A percentile compares a stretch with the other conserved stretches of the same genome.
These are phyloP conservation scores for Ophion ellenae DNA, from an alignment of 2,888 invertebrate species.

Conservation along the genomic window DNA sequence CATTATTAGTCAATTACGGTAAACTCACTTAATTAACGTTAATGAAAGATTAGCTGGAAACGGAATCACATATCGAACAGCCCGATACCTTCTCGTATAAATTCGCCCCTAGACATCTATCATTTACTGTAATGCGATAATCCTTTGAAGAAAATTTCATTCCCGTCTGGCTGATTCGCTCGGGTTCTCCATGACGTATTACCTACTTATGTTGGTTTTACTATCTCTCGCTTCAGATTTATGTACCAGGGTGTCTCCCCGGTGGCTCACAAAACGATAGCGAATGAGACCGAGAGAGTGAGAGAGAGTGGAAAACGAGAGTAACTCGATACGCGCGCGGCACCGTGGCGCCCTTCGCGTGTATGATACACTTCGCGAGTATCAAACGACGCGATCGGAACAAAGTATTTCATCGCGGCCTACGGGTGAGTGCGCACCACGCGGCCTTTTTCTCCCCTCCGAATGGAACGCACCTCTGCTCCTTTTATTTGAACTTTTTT, in stretches of 20 bases:
- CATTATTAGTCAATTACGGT: too few species aligned
- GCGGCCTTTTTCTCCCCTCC: constrained; percentile 30
- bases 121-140: constrained; percentile 48
- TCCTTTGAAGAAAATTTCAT: constrained; percentile 55
- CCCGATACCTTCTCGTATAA: constrained; percentile 4
- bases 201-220: constrained; percentile 58
- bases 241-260: constrained; percentile 54
- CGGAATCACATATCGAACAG: not conserved
- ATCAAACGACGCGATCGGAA: constrained; percentile 54
- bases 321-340: constrained; percentile 57
- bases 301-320: constrained; percentile 56
- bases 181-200: constrained; percentile 57
- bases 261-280: constrained; percentile 40
- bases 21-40: too few species aligned
- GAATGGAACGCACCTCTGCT: not conserved
- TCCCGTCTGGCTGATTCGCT: constrained; percentile 54
- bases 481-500: constrained; percentile 22
- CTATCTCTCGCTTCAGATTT: constrained; percentile 54
- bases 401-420: constrained; percentile 62
- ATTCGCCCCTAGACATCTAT: constrained; percentile 6
- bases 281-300: constrained; percentile 27
- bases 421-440: constrained; percentile 50
- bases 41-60: not conserved
- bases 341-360: constrained; percentile 48
- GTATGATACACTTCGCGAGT: constrained; percentile 43